These are phyloP conservation scores for Halictus ligatus DNA, from an alignment of 2,888 invertebrate genomes.

Conservation along the genomic window DNA sequence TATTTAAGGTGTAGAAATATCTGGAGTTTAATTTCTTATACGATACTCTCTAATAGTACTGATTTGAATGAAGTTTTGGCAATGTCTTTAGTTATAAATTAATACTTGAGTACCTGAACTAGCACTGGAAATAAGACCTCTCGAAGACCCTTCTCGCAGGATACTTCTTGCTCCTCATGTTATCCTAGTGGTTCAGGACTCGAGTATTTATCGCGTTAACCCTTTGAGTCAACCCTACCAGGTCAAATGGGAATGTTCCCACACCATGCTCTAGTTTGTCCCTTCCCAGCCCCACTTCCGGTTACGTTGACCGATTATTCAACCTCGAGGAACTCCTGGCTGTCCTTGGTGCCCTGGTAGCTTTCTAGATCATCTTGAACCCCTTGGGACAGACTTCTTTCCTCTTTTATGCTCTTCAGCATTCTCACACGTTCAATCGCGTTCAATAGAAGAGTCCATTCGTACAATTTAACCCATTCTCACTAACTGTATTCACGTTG, in stretches of 20 bases:
- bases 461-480: no score
- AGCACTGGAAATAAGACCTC: not conserved
- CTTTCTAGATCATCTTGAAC: conserved; percentile 73
- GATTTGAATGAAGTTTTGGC: not conserved
- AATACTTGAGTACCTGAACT: not conserved
- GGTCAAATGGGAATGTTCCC: not conserved
- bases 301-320: conserved; percentile 10
- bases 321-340: conserved; percentile 44
- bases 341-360: conserved; percentile 70
- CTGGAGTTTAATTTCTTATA: not conserved
- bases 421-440: not conserved
- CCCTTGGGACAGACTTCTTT: conserved; percentile 68
- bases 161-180: conserved; percentile 16
- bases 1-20: not conserved
- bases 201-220: conserved; percentile 73
- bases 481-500: no score
- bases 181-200: conserved; percentile 53
- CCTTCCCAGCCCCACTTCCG: conserved; percentile 33
- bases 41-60: not conserved
- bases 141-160: conserved; percentile 1
- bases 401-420: not conserved
- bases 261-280: conserved; percentile 27
- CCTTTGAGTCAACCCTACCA: conserved; percentile 61
- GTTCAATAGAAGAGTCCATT: not conserved
- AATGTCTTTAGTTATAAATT: not conserved